Base-by-base conservation (phyloP, 1,140 invertebrate species). In the Caenorhabditis brenneri region DNA sequence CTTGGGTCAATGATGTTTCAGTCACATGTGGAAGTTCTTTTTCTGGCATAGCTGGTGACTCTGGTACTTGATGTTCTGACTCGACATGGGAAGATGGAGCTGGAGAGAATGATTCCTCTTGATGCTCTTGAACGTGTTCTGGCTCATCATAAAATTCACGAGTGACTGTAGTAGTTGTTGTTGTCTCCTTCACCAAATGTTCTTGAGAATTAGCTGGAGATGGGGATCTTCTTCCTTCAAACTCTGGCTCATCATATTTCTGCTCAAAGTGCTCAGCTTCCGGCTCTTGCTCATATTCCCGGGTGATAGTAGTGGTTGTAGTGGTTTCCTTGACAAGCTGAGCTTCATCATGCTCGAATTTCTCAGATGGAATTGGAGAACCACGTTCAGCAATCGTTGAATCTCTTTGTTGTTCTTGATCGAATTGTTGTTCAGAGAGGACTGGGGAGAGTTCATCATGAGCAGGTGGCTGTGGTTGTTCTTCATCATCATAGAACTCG, bases 111-210 rank as follows among this genome's bases (percentile, higher is more conserved):
- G 39, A 46, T 22, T 79, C 39, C 5, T 15, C 74, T 46, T n/a
- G 22, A 16, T 49, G 65, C 19, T 74, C 31, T 46, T 74, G 53
- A 27, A 10, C 39, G 16, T 79, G 36, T 79, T 79, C 39, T 48
- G 58, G 58, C 27, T 80, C 46, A 16, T 79, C 78, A 15, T 79
- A 48, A 12, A 36, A 65, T 36, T 51, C 74, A 15, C 74, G 74
- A 29, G 39, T 79, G 4, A 42, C 65, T 48, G 74, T 51, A 15
- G 48, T 24, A 7, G n/a, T 78, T 42, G 16, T 78, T 36, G 69
- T 78, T 10, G 36, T 78, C 42, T n/a, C n/a, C n/a, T n/a, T n/a
- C n/a, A n/a, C n/a, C n/a, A n/a, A n/a, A n/a, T n/a, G n/a, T n/a
- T n/a, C n/a, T n/a, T n/a, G n/a, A n/a, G n/a, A n/a, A n/a, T n/a